These are phyloP conservation scores for Antitype chi DNA, from an alignment of 2,888 invertebrate genomes.

Conservation along the genomic window DNA sequence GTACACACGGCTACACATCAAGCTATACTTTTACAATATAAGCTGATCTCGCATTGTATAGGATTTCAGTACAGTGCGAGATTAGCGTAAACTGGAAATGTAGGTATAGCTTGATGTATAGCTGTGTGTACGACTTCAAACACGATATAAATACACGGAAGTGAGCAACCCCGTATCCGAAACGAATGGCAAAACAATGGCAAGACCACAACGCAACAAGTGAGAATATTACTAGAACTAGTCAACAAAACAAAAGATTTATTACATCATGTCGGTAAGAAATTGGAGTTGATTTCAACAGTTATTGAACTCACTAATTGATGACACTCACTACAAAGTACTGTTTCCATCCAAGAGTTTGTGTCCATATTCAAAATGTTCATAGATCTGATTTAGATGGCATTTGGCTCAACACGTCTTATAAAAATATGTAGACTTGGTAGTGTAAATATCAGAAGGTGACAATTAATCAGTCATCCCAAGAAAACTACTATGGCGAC, in stretches of 20 bases:
- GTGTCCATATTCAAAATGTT: too few relatives aligned
- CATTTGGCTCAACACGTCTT: conserved; percentile 8
- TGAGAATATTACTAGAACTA: conserved; percentile 45
- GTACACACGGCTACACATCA: too few relatives aligned
- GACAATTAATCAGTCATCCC: neutral
- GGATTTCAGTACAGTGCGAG: too few relatives aligned
- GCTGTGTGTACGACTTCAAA: neutral
- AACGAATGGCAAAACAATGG: conserved; percentile 55
- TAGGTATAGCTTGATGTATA: too few relatives aligned
- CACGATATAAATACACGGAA: neutral
- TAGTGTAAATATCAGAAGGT: conserved; percentile 4
- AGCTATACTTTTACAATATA: too few relatives aligned
- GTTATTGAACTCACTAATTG: neutral
- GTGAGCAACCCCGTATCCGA: conserved; percentile 30
- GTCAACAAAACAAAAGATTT: conserved; percentile 10
- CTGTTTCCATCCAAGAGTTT: neutral
- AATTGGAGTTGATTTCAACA: conserved; percentile 20
- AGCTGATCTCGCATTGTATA: too few relatives aligned
- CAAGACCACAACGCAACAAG: conserved; percentile 43
- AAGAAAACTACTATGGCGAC: neutral
- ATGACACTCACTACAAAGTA: neutral
- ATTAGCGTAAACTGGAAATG: too few relatives aligned
- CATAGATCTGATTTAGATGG: neutral
- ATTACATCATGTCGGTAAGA: conserved; percentile 49
- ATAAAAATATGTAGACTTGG: neutral